Evolutionary conservation across 2,888 invertebrate genomes (phyloP).

Genomic region (Stramonita haemastoma): DNA sequence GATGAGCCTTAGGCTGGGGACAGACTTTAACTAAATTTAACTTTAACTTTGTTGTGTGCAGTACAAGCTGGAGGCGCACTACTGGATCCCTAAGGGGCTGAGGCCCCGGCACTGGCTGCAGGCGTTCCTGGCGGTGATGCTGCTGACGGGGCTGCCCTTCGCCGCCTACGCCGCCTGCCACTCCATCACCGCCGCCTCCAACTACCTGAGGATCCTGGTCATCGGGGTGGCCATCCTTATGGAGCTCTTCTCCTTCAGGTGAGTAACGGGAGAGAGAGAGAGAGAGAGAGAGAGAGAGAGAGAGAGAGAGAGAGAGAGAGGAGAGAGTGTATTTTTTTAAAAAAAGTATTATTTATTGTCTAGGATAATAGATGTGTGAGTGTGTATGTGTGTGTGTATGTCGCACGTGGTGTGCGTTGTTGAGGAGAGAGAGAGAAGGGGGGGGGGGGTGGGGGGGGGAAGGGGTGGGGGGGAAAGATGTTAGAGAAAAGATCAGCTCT

Average conservation of each 20-base stretch:
- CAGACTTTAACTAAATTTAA: no score
- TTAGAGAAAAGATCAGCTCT: no score
- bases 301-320: background rate
- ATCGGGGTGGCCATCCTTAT: conserved; percentile 44
- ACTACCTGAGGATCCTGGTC: conserved; percentile 43
- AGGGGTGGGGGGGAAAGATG: no score
- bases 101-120: conserved; percentile 52
- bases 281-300: no score
- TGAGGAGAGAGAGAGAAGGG: no score
- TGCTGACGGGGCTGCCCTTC: conserved; percentile 52
- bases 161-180: conserved; percentile 51
- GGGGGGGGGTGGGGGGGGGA: no score
- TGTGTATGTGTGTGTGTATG: background rate
- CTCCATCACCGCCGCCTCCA: conserved; percentile 33
- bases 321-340: no score
- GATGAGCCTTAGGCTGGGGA: no score
- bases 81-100: conserved; percentile 52
- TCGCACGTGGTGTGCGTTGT: background rate
- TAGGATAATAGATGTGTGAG: background rate
- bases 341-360: no score
- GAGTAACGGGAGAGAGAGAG: no score
- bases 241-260: conserved; percentile 48
- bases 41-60: conserved; percentile 26
- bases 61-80: conserved; percentile 52
- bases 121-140: conserved; percentile 46